A percentile compares a stretch with the other conserved stretches of the same genome.
Conservation (phyloP, 2,113 vertebrate genomes). For the Tringa solitaria region DNA sequence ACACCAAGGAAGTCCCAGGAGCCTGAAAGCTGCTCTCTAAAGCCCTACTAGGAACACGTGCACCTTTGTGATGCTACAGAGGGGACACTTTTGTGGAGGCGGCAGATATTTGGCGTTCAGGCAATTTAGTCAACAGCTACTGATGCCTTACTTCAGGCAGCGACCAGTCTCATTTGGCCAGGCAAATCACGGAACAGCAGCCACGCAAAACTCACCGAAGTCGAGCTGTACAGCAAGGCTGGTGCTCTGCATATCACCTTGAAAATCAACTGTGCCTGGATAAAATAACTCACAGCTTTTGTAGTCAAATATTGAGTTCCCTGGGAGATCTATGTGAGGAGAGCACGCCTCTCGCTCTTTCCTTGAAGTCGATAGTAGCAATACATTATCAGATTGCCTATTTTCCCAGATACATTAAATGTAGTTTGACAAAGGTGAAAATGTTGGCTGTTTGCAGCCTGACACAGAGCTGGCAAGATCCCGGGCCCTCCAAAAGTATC, state of each 20-base stretch:
- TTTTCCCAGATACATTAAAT: slow-evolving; percentile 30
- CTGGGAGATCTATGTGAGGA: neutral
- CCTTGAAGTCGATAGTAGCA: slow-evolving; percentile 34
- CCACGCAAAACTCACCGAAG: neutral
- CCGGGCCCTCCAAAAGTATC: neutral
- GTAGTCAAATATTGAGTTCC: slow-evolving; percentile 31
- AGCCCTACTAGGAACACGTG: rapidly evolving
- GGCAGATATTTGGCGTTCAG: neutral
- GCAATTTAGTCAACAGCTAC: neutral
- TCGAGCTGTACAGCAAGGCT: neutral
- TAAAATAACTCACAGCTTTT: slow-evolving; percentile 4
- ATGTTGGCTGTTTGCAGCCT: neutral
- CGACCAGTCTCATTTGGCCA: neutral
- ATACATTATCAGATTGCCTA: slow-evolving; percentile 32
- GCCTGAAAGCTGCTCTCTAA: neutral
- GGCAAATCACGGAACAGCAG: neutral
- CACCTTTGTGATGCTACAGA: neutral
- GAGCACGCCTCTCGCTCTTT: neutral
- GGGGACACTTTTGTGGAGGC: neutral
- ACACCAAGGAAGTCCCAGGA: neutral
- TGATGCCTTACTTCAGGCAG: neutral
- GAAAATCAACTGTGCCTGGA: slow-evolving; percentile 2
- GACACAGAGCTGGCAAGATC: neutral
- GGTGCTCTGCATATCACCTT: neutral
- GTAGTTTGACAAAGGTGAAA: slow-evolving; percentile 34